Evolutionary conservation across 2,113 vertebrate species (phyloP).

Genomic region (Grus americana): DNA sequence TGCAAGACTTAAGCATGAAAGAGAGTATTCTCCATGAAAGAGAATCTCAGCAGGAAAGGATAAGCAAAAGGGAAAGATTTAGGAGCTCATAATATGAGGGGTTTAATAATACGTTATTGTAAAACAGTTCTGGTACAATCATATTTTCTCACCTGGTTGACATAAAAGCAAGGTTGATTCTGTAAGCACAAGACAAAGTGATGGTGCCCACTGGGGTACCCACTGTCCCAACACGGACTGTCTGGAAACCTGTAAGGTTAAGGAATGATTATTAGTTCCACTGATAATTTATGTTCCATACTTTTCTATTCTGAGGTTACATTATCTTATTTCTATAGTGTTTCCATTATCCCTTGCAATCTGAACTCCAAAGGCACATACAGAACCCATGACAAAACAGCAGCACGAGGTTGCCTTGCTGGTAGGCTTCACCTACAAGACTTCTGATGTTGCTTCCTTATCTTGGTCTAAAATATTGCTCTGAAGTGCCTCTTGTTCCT

Average conservation of each 20-base stretch:
- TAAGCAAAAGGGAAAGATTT: neutral
- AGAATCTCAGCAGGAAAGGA: neutral
- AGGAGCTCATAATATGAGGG: neutral
- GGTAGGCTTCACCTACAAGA: neutral
- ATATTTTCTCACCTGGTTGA: conserved; percentile 86
- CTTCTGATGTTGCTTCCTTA: neutral
- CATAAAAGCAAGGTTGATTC: conserved; percentile 98
- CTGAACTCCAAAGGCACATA: neutral
- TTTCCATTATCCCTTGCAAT: neutral
- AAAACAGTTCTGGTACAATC: neutral
- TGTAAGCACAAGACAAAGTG: conserved; percentile 95
- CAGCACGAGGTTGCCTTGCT: neutral
- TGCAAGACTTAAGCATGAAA: neutral
- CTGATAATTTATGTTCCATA: neutral
- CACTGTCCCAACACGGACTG: conserved; percentile 93
- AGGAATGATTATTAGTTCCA: conserved; percentile 1
- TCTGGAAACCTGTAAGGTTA: conserved; percentile 88
- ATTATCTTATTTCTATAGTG: neutral
- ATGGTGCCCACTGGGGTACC: conserved; percentile 95
- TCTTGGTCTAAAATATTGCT: neutral
- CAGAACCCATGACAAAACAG: neutral
- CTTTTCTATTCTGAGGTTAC: neutral
- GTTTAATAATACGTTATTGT: neutral
- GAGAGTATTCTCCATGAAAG: neutral
- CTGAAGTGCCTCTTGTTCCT: neutral